Percentiles rank a stretch among this genome's conserved stretches.
These are phyloP conservation scores for Neopipo cinnamomea DNA, from an alignment of 2,113 vertebrate species.

Conservation along the genomic window DNA sequence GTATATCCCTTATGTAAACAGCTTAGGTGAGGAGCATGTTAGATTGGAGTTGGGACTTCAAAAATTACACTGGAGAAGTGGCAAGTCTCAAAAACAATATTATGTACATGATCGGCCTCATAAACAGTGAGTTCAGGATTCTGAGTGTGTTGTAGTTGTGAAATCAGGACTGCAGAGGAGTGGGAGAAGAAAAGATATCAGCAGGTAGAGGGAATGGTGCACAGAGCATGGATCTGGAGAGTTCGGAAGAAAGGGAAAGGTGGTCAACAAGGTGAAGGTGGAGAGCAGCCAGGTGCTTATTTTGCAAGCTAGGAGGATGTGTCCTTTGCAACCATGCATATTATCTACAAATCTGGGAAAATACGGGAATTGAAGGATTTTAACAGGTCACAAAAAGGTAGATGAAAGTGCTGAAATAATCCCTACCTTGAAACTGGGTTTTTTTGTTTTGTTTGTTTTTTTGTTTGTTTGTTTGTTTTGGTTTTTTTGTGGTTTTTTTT, in stretches of 20 bases:
- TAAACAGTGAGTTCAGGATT: background rate
- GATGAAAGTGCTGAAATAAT: background rate
- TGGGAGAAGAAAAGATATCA: background rate
- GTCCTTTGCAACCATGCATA: background rate
- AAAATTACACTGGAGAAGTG: constrained; percentile 2
- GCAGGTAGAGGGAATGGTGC: fast-evolving
- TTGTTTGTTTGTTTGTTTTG: too few species aligned
- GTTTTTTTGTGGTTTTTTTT: too few species aligned
- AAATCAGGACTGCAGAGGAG: background rate
- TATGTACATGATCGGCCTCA: background rate
- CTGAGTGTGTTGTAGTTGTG: background rate
- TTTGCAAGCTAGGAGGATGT: background rate
- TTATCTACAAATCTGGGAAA: background rate
- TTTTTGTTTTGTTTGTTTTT: too few species aligned
- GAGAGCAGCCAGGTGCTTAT: background rate
- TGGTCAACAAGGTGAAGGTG: background rate
- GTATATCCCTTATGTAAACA: constrained; percentile 30
- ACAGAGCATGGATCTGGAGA: background rate
- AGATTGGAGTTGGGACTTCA: constrained; percentile 36
- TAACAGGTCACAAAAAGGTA: background rate
- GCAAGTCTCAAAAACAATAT: constrained; percentile 6
- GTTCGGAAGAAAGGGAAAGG: background rate
- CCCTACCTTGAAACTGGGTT: background rate
- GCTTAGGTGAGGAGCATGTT: constrained; percentile 5
- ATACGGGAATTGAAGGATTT: background rate